A percentile compares a stretch with the other conserved stretches of the same genome.
These are phyloP conservation scores for Corydoras sp. DNA, from an alignment of 2,113 vertebrate genomes.

Conservation along the genomic window DNA sequence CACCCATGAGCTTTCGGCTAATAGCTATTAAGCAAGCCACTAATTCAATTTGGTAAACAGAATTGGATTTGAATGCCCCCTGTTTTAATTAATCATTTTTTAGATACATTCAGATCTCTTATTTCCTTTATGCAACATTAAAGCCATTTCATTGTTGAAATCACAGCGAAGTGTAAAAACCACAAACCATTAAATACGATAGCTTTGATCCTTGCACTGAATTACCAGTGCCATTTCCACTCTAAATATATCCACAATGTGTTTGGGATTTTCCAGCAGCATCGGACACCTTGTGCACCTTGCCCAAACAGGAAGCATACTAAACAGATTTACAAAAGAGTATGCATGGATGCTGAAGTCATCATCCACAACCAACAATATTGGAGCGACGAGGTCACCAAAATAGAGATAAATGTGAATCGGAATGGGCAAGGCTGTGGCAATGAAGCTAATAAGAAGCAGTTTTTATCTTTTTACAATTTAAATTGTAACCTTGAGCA, in stretches of 20 bases:
- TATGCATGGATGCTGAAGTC: slow-evolving; percentile 70
- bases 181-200: slow-evolving; percentile 64
- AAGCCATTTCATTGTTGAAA: slow-evolving; percentile 68
- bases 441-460: slow-evolving; percentile 84
- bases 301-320: slow-evolving; percentile 66
- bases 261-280: slow-evolving; percentile 53
- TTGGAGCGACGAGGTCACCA: slow-evolving; percentile 65
- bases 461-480: slow-evolving; percentile 80
- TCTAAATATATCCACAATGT: slow-evolving; percentile 46
- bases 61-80: slow-evolving; percentile 64
- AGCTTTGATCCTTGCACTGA: slow-evolving; percentile 66
- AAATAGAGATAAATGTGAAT: slow-evolving; percentile 78
- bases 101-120: slow-evolving; percentile 63
- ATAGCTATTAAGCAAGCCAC: slow-evolving; percentile 64
- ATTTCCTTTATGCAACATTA: slow-evolving; percentile 53
- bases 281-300: slow-evolving; percentile 55
- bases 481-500: slow-evolving; percentile 87
- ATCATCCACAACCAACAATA: slow-evolving; percentile 62
- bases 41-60: slow-evolving; percentile 70
- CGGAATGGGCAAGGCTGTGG: slow-evolving; percentile 67
- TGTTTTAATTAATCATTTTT: slow-evolving; percentile 68
- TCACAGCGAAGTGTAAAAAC: slow-evolving; percentile 61
- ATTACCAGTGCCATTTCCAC: slow-evolving; percentile 64
- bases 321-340: slow-evolving; percentile 55
- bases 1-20: slow-evolving; percentile 65